Evolutionary conservation across 1,140 invertebrate species (phyloP), one percentile per base, ranked within the genome.

Genomic region (Aphelenchoides avenae): DNA sequence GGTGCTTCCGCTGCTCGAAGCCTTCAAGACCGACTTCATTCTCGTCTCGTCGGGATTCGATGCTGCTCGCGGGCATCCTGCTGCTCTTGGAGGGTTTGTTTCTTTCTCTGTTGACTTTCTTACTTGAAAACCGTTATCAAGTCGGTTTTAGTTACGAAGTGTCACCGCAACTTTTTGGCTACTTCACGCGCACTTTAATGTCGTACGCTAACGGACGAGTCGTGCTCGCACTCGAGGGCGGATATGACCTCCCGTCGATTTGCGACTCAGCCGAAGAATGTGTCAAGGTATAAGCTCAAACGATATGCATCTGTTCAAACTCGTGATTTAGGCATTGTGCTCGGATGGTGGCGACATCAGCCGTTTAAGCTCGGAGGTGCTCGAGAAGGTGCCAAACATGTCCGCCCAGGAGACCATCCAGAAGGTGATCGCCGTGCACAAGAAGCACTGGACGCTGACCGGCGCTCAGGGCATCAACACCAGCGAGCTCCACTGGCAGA

Each of bases 41-140:
- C 82, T 98, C 24, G 92, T 98, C 22, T 97, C 92, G 2, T 89
- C 91, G 54, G 94, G 94, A 26, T 99, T 98, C 80, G 94, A 98
- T 81, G 93, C 91, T 3, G 91, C 92, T 6, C 81, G 84, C 15
- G 92, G 92, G n/a, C 93, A 98, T 80, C 84, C 89, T 0, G 84
- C 89, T 15, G 91, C 91, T 0, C 83, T 98, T 22, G 94, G 94
- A 46, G 94, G 93, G 46, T 98, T 95, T 79, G 84, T 85, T 65
- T 85, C 96, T 5, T 89, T 89, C 26, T 3, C 4, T 3, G 13
- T 2, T 1, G 5, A 18, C n/a, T 20, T 3, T 5, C 15, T 31
- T 24, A 57, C 18, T 20, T 53, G 13, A 39, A 5, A 34, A 52
- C 18, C 26, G 26, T 29, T 22, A 39, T 39, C 2, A 24, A 31